Conservation (phyloP, 53 echinoderm and acorn worm species). For the Echinometra lucunter region DNA sequence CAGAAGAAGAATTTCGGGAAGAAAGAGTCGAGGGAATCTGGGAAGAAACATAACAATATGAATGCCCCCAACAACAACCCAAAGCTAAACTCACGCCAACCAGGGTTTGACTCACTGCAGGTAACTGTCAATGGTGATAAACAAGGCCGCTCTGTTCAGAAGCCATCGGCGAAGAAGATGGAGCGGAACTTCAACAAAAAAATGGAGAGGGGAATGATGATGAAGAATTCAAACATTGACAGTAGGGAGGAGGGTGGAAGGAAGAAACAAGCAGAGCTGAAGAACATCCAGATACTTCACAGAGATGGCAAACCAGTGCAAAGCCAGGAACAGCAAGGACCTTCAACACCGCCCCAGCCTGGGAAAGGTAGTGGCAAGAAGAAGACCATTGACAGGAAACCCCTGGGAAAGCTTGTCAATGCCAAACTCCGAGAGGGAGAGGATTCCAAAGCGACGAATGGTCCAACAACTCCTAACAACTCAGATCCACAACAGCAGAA, state of each 20-base stretch:
- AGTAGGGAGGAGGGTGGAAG: constrained; percentile 14
- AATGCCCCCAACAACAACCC: neutral
- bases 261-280: constrained; percentile 48
- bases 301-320: neutral
- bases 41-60: neutral
- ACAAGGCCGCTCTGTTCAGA: neutral
- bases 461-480: neutral
- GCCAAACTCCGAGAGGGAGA: constrained; percentile 44
- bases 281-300: constrained; percentile 53
- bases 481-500: neutral
- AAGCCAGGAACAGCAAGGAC: neutral
- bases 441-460: neutral
- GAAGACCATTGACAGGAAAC: constrained; percentile 39
- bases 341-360: neutral
- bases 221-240: neutral
- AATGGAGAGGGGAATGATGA: neutral
- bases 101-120: neutral
- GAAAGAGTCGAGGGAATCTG: neutral
- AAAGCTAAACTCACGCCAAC: neutral
- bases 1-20: neutral
- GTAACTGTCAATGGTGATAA: constrained; percentile 41
- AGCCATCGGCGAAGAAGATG: constrained; percentile 59
- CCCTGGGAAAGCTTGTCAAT: constrained; percentile 45
- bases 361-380: constrained; percentile 44
- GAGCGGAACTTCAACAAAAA: constrained; percentile 38